Percentiles rank a stretch among this genome's conserved stretches.
These are phyloP conservation scores for Puffinus mauretanicus DNA, from an alignment of 2,113 vertebrate genomes.

Conservation along the genomic window DNA sequence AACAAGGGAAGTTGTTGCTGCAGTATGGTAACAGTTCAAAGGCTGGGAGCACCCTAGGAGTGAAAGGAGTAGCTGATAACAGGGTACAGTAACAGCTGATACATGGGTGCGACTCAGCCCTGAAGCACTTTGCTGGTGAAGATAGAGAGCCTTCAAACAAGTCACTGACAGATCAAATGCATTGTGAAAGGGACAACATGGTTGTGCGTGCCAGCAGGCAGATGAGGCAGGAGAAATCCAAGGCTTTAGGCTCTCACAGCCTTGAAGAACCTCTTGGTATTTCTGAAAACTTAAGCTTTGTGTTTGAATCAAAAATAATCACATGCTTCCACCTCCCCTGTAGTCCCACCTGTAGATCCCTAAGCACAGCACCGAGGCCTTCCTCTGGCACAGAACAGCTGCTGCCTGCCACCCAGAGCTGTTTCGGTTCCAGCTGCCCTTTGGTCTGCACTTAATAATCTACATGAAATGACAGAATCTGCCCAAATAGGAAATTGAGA, in stretches of 20 bases:
- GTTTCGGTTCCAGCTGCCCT: not conserved
- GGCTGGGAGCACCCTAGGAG: conserved; percentile 2
- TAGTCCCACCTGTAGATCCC: not conserved
- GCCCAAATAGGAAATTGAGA: not conserved
- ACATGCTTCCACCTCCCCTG: not conserved
- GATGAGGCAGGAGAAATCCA: conserved; percentile 5
- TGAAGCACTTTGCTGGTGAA: not conserved
- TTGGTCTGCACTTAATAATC: not conserved
- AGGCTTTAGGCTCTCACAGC: conserved; percentile 19
- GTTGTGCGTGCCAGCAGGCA: not conserved
- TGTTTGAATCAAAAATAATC: not conserved
- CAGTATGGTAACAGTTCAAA: conserved; percentile 6
- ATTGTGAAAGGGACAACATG: not conserved
- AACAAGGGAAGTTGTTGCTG: not conserved
- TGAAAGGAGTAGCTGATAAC: conserved; percentile 2
- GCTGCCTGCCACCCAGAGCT: not conserved
- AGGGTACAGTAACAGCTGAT: not conserved
- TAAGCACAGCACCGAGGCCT: not conserved
- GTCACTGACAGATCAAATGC: not conserved
- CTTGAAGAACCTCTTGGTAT: not conserved
- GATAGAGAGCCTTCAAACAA: not conserved
- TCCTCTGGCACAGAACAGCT: not conserved
- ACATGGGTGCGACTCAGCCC: not conserved
- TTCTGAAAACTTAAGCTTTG: not conserved
- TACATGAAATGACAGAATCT: not conserved